These are phyloP conservation scores for Zootermopsis nevadensis DNA, from an alignment of 2,888 invertebrate species.

Conservation along the genomic window DNA sequence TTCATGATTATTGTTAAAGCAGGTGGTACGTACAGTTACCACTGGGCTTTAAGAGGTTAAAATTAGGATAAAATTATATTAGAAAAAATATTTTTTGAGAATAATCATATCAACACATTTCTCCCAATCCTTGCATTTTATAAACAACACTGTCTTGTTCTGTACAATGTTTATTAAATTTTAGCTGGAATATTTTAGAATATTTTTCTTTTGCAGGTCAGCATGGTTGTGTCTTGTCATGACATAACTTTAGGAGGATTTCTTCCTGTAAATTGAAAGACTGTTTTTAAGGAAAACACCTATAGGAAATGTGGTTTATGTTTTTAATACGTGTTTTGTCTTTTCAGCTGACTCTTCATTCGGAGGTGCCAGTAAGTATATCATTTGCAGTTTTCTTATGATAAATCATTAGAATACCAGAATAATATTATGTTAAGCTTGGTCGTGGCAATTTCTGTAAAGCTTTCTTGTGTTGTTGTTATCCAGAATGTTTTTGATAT, in stretches of 20 bases:
- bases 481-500: not conserved
- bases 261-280: not conserved
- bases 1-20: too few relatives aligned
- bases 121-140: not conserved
- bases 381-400: not conserved
- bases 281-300: not conserved
- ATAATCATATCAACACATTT: too few relatives aligned
- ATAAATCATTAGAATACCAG: not conserved
- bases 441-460: not conserved
- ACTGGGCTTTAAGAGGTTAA: too few relatives aligned
- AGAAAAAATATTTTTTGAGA: too few relatives aligned
- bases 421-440: not conserved
- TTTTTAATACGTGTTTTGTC: slow-evolving; percentile 36
- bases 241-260: not conserved
- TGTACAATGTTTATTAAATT: not conserved
- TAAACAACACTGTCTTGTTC: not conserved
- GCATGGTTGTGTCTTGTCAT: not conserved
- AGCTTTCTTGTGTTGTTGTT: not conserved
- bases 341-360: slow-evolving; percentile 58
- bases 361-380: slow-evolving; percentile 72
- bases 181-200: not conserved
- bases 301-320: not conserved
- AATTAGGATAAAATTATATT: too few relatives aligned
- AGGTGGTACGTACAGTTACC: too few relatives aligned
- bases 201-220: not conserved